Base-by-base conservation (phyloP, 2,888 invertebrate species). In the Xylota segnis region DNA sequence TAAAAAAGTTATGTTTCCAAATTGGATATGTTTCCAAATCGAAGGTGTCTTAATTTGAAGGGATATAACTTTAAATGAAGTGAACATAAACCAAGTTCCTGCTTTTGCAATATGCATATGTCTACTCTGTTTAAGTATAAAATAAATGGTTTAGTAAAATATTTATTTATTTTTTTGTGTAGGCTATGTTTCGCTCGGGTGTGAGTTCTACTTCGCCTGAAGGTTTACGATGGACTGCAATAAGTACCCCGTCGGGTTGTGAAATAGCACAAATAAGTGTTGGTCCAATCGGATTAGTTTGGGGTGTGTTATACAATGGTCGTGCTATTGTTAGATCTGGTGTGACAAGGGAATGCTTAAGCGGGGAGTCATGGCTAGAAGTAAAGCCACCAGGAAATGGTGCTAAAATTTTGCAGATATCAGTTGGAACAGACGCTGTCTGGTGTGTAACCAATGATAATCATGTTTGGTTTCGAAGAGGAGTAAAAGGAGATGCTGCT, bases 211-310 rank as follows among this genome's bases (percentile, higher is more conserved):
- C 94, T 45, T 96, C 96, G 18, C 98, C 98, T 1, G 98, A 98
- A 93, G 98, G 98, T 1, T 94, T 95, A 65, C 94, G 96, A 61
- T 98, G 98, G 98, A 95, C 95, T 18, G 95, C 95, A 81, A 94
- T 98, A 58, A 94, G 95, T 87, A 95, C 96, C 68, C 95, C 96
- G 54, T 94, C 95, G 40, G 96, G 96, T 74, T 94, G 95, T 92
- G 98, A 98, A 93, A 95, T 97, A 6, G 95, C 95, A 90, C 97
- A 97, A 92, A 94, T 98, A 61, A 96, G 96, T 90, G 96, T 98
- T 23, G 97, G 98, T 0, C 94, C 97, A 2, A 95, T 96, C 6
- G 98, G 98, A 0, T 93, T 97, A 72, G 96, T 97, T 0, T 98
- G 98, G 98, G 96, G 96, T 9, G 94, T 97, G 43, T 94, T 97